Conservation (phyloP, 2,797 vertebrate genomes). For the Buphagus erythrorhynchus region DNA sequence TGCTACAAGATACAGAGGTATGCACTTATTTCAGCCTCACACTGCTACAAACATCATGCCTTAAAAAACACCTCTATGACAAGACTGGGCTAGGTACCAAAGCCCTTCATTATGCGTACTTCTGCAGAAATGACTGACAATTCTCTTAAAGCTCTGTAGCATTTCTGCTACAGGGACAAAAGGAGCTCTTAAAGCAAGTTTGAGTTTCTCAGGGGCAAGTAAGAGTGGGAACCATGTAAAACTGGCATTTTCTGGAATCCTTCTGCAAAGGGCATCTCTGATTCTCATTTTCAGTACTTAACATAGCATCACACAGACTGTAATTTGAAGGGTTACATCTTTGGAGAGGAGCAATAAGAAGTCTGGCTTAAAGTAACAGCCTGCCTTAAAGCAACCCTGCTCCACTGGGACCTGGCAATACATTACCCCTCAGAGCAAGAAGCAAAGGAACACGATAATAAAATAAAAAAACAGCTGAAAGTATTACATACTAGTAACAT, state of each 20-base stretch:
- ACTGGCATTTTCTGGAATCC: background rate
- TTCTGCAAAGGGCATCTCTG: background rate
- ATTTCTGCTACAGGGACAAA: background rate
- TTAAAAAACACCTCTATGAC: background rate
- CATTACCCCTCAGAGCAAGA: background rate
- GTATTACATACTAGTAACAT: background rate
- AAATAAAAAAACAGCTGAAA: background rate
- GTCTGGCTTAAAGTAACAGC: background rate
- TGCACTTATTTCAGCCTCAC: background rate
- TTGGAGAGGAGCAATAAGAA: background rate
- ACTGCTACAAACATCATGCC: background rate
- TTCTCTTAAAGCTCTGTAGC: background rate
- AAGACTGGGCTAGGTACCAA: background rate
- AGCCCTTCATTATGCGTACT: background rate
- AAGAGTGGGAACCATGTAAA: background rate
- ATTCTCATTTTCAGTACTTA: background rate
- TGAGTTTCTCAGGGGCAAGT: background rate
- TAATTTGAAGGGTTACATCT: background rate
- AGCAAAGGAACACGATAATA: background rate
- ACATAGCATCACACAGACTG: background rate
- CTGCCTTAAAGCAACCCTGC: background rate
- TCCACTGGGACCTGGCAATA: background rate
- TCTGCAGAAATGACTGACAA: background rate
- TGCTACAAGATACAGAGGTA: fast-evolving
- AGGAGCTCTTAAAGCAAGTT: background rate